Evolutionary conservation across 2,113 vertebrate genomes (phyloP).

Genomic region (Prinia subflava): DNA sequence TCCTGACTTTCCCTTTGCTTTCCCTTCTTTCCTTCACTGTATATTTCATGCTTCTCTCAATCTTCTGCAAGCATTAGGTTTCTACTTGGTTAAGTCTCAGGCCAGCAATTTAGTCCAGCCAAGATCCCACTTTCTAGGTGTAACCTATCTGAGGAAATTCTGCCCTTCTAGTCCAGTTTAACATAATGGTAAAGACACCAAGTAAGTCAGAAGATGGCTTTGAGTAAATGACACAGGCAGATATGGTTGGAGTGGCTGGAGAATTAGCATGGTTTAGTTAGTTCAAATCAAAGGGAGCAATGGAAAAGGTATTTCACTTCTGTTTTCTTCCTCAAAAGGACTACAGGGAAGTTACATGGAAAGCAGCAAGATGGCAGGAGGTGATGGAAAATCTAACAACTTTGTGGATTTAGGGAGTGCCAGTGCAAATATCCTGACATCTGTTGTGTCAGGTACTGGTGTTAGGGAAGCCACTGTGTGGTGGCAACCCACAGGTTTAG

Average conservation of each 20-base stretch:
- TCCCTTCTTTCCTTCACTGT: not conserved
- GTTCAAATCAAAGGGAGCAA: not conserved
- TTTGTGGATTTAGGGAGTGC: not conserved
- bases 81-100: not conserved
- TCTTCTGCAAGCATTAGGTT: not conserved
- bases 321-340: not conserved
- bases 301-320: not conserved
- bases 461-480: accelerated
- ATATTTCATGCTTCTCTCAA: not conserved
- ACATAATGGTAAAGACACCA: accelerated
- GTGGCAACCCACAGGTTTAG: accelerated
- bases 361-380: not conserved
- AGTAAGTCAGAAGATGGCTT: not conserved
- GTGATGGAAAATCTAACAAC: not conserved
- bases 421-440: not conserved
- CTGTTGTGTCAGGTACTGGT: not conserved
- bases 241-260: not conserved
- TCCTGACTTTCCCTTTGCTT: not conserved
- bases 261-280: accelerated
- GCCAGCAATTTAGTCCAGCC: not conserved
- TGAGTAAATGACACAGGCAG: not conserved
- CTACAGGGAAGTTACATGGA: not conserved
- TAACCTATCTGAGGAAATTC: not conserved
- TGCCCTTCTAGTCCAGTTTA: not conserved
- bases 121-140: not conserved